Conservation (phyloP, 2,113 vertebrate species). For the Grammatotria lemairii region DNA sequence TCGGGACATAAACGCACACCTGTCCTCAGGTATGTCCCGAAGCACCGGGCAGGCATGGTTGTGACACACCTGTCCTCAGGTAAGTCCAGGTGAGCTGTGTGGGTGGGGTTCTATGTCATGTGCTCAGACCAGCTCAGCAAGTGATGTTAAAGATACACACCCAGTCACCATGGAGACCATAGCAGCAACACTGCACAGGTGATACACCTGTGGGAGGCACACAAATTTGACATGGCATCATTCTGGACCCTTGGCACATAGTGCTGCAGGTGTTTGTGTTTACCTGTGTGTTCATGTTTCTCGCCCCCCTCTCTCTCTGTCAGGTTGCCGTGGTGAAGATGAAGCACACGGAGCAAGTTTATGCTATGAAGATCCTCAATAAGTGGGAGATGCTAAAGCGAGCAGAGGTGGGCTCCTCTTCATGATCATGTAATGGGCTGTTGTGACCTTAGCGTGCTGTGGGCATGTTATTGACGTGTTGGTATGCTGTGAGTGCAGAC, state of each 20-base stretch:
- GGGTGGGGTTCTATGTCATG: background rate
- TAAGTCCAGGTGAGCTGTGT: background rate
- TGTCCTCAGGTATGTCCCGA: background rate
- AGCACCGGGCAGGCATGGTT: background rate
- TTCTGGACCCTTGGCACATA: background rate
- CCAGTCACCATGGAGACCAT: background rate
- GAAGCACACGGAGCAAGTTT: constrained; percentile 93
- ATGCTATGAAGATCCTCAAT: constrained; percentile 98
- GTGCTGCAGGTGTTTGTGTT: background rate
- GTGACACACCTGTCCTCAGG: background rate
- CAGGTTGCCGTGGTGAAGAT: constrained; percentile 87
- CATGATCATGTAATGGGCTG: background rate
- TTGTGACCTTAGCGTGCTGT: background rate
- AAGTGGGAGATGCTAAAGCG: constrained; percentile 99
- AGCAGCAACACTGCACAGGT: background rate
- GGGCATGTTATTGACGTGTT: background rate
- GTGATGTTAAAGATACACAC: background rate
- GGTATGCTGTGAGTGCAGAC: background rate
- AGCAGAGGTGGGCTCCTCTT: constrained; percentile 76
- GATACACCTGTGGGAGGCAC: background rate
- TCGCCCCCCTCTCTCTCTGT: background rate
- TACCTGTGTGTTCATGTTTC: background rate
- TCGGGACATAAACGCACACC: background rate
- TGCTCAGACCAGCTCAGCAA: background rate
- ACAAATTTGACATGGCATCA: background rate